Base-by-base conservation (phyloP, 2,888 invertebrate genomes). In the Galeopsomyia nigrocyanea region DNA sequence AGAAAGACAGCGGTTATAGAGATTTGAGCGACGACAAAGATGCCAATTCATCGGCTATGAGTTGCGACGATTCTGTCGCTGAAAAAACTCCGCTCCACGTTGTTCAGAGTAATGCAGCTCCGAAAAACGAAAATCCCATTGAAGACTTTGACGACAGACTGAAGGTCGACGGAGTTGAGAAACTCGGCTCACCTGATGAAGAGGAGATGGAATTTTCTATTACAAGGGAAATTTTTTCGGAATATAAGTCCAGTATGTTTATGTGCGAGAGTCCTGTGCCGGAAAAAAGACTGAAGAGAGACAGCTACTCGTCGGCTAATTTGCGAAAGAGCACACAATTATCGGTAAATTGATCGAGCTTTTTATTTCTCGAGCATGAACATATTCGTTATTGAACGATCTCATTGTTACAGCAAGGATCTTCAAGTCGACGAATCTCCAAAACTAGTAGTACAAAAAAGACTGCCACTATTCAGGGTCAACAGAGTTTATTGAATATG, bases 401-500 rank as follows among this genome's bases (percentile, higher is more conserved):
- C 1, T 66, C 49, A 72, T 49, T 17, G 2, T 46, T 75, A 65
- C 50, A 71, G 60, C 58, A 47, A 73, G 62, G 72, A 76, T 64
- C 63, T 68, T 72, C 65, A 22, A 53, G 16, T 47, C 76, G 75
- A 26, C 17, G 66, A 51, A 26, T 64, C n/a, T 13, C 21, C 64
- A 31, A 51, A 73, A 39, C 13, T 39, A 39, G n/a, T 57, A 71
- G n/a, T 64, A 57, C 57, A 16, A 76, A 78, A 81, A 79, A 87
- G 84, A 49, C 82, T 83, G 2, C 87, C 56, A 75, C 78, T 17
- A 87, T 84, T 78, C 83, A 81, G 57, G 88, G 88, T 70, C 90
- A 90, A 78, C 92, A 91, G 65, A 90, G 90, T 46, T 87, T 91
- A 78, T 82, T 92, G n/a, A 90, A 89, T 83, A 91, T 88, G 87